Percentiles rank a stretch among this genome's conserved stretches.
phyloP scores from a whole-genome alignment of 1,140 invertebrate species.

The Fopius arisanus region DNA sequence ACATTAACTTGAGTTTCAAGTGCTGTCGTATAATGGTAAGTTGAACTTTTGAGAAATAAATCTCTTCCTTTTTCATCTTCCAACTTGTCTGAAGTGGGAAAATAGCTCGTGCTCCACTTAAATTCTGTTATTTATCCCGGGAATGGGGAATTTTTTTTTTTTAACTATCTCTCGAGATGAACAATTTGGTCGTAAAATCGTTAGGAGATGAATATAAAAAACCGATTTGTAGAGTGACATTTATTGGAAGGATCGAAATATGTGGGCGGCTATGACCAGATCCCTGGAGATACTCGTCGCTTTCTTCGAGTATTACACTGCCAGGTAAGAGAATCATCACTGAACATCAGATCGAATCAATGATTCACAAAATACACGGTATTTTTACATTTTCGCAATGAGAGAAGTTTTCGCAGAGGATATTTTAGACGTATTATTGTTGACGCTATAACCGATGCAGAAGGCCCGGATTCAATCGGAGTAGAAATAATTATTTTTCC shows the following conservation, averaged over 20 bases:
- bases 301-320: conserved; percentile 81
- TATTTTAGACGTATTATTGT: no score
- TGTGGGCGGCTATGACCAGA: conserved; percentile 80
- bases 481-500: no score
- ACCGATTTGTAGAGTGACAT: conserved; percentile 31
- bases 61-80: not conserved
- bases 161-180: not conserved
- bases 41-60: not conserved
- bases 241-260: conserved; percentile 56
- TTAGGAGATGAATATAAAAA: conserved; percentile 32
- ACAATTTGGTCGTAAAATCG: conserved; percentile 8
- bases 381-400: no score
- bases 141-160: not conserved
- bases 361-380: no score
- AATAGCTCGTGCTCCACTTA: not conserved
- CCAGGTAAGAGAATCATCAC: conserved; percentile 68
- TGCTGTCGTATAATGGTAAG: not conserved
- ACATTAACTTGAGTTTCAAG: not conserved
- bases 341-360: not conserved
- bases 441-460: no score
- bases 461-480: no score
- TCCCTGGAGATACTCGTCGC: conserved; percentile 79
- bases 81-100: not conserved
- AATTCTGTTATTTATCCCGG: not conserved
- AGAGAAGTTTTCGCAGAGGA: no score